phyloP scores from a whole-genome alignment of 2,888 invertebrate species.

The Lymantria monacha region DNA sequence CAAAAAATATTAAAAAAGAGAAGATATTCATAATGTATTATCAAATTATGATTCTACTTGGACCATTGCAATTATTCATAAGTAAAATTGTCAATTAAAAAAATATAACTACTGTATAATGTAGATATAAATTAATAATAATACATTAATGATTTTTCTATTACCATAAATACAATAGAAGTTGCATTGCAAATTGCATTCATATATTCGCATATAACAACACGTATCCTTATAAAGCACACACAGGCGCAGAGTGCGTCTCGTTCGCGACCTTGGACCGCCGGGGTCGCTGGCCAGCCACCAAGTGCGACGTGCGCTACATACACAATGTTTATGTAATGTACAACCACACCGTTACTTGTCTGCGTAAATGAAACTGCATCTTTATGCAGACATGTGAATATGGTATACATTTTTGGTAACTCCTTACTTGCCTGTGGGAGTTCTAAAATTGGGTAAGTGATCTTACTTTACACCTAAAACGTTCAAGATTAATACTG shows the following conservation, averaged over 20 bases:
- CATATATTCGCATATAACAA: conserved; percentile 12
- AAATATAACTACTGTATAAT: too few species aligned
- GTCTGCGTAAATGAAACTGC: conserved; percentile 12
- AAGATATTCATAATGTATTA: too few species aligned
- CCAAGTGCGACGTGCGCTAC: conserved; percentile 49
- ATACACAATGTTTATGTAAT: conserved; percentile 39
- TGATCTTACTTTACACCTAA: too few species aligned
- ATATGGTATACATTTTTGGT: neutral
- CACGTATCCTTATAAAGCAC: conserved; percentile 13
- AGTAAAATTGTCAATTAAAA: too few species aligned
- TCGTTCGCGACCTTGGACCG: conserved; percentile 50
- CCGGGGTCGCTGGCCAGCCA: conserved; percentile 56
- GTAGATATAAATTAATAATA: too few species aligned
- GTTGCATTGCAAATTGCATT: neutral
- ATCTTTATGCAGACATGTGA: conserved; percentile 4
- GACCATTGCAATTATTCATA: too few species aligned
- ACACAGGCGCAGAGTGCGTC: conserved; percentile 13
- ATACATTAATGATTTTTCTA: too few species aligned
- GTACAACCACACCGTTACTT: conserved; percentile 32
- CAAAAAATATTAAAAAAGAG: too few species aligned
- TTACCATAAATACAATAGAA: too few species aligned
- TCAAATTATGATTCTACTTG: too few species aligned
- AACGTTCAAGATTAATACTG: too few species aligned
- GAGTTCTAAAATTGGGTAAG: too few species aligned
- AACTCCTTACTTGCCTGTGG: neutral